Evolutionary conservation across 1,140 invertebrate genomes (phyloP).

Genomic region (Drosophila nikananu): DNA sequence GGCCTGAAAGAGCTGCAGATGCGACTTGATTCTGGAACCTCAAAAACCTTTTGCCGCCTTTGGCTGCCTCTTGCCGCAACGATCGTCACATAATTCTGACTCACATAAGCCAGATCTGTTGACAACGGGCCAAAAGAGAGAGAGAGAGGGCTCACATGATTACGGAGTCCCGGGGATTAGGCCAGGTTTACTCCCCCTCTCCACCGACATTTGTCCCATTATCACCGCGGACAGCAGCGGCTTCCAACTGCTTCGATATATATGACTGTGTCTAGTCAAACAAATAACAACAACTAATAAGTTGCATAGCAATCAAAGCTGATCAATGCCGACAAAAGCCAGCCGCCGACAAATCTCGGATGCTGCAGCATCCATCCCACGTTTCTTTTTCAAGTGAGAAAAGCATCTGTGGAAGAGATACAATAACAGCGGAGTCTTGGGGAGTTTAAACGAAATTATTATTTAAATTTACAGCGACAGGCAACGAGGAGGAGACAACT

Average conservation of each 20-base stretch:
- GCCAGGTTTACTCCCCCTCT: slow-evolving; percentile 64
- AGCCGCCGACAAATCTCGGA: slow-evolving; percentile 29
- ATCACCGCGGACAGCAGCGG: slow-evolving; percentile 79
- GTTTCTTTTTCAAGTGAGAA: slow-evolving; percentile 58
- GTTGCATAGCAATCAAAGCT: slow-evolving; percentile 80
- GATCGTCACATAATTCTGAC: slow-evolving; percentile 84
- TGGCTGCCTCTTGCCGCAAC: slow-evolving; percentile 31
- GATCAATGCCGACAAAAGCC: slow-evolving; percentile 66
- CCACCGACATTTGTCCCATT: slow-evolving; percentile 76
- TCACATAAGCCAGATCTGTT: slow-evolving; percentile 84
- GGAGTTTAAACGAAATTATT: slow-evolving; percentile 56
- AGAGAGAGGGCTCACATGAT: slow-evolving; percentile 68
- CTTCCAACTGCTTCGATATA: slow-evolving; percentile 76
- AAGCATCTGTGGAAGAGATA: slow-evolving; percentile 39
- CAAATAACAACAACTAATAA: slow-evolving; percentile 84
- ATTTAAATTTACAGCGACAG: slow-evolving; percentile 76
- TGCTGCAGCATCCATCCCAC: slow-evolving; percentile 21
- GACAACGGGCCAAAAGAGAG: slow-evolving; percentile 61
- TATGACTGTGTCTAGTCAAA: slow-evolving; percentile 82
- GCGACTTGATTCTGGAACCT: slow-evolving; percentile 34
- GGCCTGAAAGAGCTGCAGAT: slow-evolving; percentile 39
- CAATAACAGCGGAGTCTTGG: slow-evolving; percentile 28
- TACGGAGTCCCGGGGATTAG: slow-evolving; percentile 65
- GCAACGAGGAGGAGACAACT: slow-evolving; percentile 49
- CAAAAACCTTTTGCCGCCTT: slow-evolving; percentile 71